Evolutionary conservation across 2,888 invertebrate genomes (phyloP).

Genomic region (Dryadula phaetusa): DNA sequence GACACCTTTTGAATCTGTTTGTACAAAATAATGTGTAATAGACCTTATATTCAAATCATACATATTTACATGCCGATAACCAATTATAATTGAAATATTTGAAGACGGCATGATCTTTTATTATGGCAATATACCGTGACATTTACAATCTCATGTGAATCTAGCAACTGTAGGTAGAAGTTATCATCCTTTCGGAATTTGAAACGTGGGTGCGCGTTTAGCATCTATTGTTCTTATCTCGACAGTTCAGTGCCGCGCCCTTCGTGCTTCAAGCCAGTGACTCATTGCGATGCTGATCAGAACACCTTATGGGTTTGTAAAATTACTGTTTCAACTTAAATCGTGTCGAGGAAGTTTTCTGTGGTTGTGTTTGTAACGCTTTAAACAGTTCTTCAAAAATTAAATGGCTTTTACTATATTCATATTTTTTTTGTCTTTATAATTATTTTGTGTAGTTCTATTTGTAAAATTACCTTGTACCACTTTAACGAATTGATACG

Average conservation of each 20-base stretch:
- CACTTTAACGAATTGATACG: too few species aligned
- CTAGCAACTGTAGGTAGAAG: conserved; percentile 16
- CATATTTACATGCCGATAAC: neutral
- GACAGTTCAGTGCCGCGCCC: conserved; percentile 50
- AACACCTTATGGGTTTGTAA: conserved; percentile 66
- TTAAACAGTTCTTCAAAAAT: conserved; percentile 51
- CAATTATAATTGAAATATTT: neutral
- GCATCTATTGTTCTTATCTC: conserved; percentile 56
- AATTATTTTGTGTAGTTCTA: neutral
- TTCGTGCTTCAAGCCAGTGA: conserved; percentile 55
- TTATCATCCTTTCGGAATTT: conserved; percentile 42
- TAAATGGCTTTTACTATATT: conserved; percentile 54
- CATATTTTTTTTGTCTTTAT: conserved; percentile 46
- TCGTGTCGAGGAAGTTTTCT: conserved; percentile 64
- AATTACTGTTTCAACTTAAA: conserved; percentile 59
- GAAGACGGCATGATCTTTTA: conserved; percentile 3
- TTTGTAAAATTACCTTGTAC: too few species aligned
- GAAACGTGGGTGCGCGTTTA: conserved; percentile 45
- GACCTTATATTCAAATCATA: neutral
- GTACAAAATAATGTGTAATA: neutral
- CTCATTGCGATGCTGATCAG: conserved; percentile 59
- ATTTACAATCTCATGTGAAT: conserved; percentile 14
- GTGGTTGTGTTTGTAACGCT: conserved; percentile 52
- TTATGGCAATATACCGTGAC: neutral
- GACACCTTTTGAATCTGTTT: neutral